Evolutionary conservation across 1,140 invertebrate species (phyloP).

Genomic region (Scaptomyza hsui): DNA sequence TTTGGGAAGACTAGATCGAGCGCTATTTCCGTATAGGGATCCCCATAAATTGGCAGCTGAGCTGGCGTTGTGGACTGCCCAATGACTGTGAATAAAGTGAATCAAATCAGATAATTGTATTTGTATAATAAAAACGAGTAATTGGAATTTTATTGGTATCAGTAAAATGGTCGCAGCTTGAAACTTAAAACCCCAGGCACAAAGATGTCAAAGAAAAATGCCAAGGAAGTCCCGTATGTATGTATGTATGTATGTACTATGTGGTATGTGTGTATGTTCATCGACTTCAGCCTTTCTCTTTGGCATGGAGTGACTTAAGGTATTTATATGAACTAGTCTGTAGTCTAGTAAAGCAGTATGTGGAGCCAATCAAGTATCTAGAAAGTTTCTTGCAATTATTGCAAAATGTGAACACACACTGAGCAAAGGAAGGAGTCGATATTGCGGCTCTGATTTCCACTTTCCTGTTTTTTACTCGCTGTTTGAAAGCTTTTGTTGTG

Average conservation of each 20-base stretch:
- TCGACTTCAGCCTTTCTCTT: slow-evolving; percentile 62
- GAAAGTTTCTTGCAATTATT: slow-evolving; percentile 54
- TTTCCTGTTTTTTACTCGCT: slow-evolving; percentile 32
- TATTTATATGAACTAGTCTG: slow-evolving; percentile 12
- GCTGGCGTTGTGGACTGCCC: slow-evolving; percentile 91
- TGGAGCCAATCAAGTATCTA: slow-evolving; percentile 42
- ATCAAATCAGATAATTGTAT: slow-evolving; percentile 16
- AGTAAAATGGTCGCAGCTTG: background rate
- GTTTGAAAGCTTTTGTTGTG: background rate
- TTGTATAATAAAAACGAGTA: slow-evolving; percentile 4
- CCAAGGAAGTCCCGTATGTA: slow-evolving; percentile 10
- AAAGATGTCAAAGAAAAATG: slow-evolving; percentile 11
- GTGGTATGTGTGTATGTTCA: slow-evolving; percentile 14
- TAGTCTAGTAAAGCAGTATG: too few species aligned
- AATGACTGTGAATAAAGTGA: slow-evolving; percentile 87
- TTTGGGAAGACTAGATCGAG: slow-evolving; percentile 91
- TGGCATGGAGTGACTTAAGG: slow-evolving; percentile 45
- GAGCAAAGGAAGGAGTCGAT: slow-evolving; percentile 20
- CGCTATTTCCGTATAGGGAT: slow-evolving; percentile 91
- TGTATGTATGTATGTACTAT: background rate
- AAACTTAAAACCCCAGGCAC: background rate
- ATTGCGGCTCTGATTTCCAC: slow-evolving; percentile 46
- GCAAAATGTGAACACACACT: slow-evolving; percentile 35
- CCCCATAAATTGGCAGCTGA: slow-evolving; percentile 92
- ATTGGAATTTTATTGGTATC: slow-evolving; percentile 20